Evolutionary conservation across 2,888 invertebrate species (phyloP), one percentile per base, ranked within the genome.

Genomic region (Eremobia ochroleuca): DNA sequence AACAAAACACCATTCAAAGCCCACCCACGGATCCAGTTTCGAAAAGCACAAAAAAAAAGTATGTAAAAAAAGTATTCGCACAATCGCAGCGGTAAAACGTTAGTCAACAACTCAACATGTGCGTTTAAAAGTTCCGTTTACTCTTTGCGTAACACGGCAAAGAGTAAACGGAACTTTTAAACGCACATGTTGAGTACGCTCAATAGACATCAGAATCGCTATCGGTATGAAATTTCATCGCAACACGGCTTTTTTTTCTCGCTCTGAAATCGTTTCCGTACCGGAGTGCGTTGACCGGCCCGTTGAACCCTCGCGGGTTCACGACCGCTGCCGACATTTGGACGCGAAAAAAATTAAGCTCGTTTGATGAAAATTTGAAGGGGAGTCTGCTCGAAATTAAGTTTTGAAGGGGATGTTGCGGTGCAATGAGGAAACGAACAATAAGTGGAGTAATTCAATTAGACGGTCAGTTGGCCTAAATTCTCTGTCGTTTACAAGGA

Each of bases 191-290:
- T n/a, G n/a, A n/a, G n/a, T n/a, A 92, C 91, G 93, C 92, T 91
- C 90, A 89, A 91, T 92, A 93, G 88, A 90, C 91, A 92, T 91
- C 90, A 90, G 89, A 94, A 92, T 91, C 88, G 86, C 89, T 83
- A 87, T 83, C 85, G 73, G 92, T 92, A 92, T 94, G 92, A 93
- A 94, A 94, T 94, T 93, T 94, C 91, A 94, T 92, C 91, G 91
- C 89, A 82, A 89, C 81, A 82, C 65, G 52, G 62, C 75, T 88
- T 91, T 91, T 94, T 93, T 92, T 88, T 84, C 85, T 75, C 81
- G 77, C 73, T 88, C 90, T 91, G 90, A 91, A 92, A 89, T 86
- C 86, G 84, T 89, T 88, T 89, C 89, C 88, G 88, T 78, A 15
- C 76, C 82, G 77, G 85, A 88, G 94, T 91, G 90, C 93, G 89